Base-by-base conservation (phyloP, 1,140 invertebrate species). In the Oryctes rhinoceros region DNA sequence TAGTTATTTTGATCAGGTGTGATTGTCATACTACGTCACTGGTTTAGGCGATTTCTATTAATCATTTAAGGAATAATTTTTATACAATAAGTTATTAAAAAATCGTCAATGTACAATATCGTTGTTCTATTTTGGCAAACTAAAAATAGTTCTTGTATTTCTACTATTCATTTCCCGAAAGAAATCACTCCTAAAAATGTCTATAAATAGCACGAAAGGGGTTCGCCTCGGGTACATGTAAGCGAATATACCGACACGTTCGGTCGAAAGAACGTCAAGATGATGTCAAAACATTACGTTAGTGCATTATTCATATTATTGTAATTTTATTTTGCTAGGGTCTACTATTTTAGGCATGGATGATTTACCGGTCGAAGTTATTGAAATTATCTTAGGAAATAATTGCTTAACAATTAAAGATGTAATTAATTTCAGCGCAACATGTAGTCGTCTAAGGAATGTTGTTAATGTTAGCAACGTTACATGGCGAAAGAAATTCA, bases 401-500 rank as follows among this genome's bases (percentile, higher is more conserved):
- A 67, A 67, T 53, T 49, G 15, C 5, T 53, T 81, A 49, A 76
- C 18, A 74, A 49, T 81, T 15, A 20, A 75, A 35, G 80, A 81
- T 74, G 30, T 81, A 11, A 10, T 81, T 39, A 81, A 81, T 78
- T 74, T 81, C 18, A 6, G 62, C 35, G 7, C 77, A 59, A 81
- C 80, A 48, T 81, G 76, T 71, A 20, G 2, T 20, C 13, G 49
- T 30, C 78, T 78, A 39, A 78, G 48, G 49, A 71, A 78, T 13
- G 44, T 81, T 10, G 59, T 81, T 5, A n/a, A 4, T 10, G 78
- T 53, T 15, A 81, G 77, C 48, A 81, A 67, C 39, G 48, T 74
- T 44, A 44, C 82, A 11, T 83, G 83, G 83, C 82, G 78, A 59
- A 79, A 71, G 20, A 83, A 83, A 81, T 80, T 81, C 39, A 62